Base-by-base conservation (phyloP, 1,140 invertebrate genomes). In the Planococcus citri region DNA sequence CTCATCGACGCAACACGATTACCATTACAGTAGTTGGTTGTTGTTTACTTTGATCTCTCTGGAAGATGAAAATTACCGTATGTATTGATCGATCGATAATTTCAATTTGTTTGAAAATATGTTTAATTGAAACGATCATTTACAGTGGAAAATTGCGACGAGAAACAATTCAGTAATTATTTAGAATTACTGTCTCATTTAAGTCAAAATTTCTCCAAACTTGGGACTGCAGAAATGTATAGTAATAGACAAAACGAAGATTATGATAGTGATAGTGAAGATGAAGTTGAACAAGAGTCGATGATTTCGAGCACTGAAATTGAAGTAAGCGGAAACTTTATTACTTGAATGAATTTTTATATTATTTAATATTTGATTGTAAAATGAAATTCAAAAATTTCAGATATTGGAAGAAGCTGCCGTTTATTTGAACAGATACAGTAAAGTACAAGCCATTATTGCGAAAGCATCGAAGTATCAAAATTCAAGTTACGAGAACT, bases 401-500 rank as follows among this genome's bases (percentile, higher is more conserved):
- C 17, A 64, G 60, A 27, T 64, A 9, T 27, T 64, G 17, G 60
- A 64, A 64, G 25, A 25, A 27, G 60, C 60, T 24, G 25, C 60
- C 2, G 25, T 25, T 25, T 9, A 1, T 22, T 27, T 64, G 2
- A 64, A 64, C 22, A 64, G 24, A 25, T 64, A 64, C 22, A 12
- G 24, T 10, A 64, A 25, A 12, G 60, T 75, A 24, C 67, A 25
- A 2, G 22, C 70, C 1, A 70, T 60, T n/a, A 70, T 70, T 25
- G 9, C 27, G 25, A 60, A 70, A 29, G 27, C 10, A 12, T 1
- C 9, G 1, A 60, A 60, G n/a, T 25, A 60, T 60, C 51, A 87
- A 33, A 80, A 79, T 21, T 83, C 83, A 33, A 80, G 85, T 29
- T 81, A 83, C 57, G 78, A 83, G 0, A 76, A 80, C 0, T n/a